Evolutionary conservation across 2,888 invertebrate genomes (phyloP).

Genomic region (Stenodera caucasica): DNA sequence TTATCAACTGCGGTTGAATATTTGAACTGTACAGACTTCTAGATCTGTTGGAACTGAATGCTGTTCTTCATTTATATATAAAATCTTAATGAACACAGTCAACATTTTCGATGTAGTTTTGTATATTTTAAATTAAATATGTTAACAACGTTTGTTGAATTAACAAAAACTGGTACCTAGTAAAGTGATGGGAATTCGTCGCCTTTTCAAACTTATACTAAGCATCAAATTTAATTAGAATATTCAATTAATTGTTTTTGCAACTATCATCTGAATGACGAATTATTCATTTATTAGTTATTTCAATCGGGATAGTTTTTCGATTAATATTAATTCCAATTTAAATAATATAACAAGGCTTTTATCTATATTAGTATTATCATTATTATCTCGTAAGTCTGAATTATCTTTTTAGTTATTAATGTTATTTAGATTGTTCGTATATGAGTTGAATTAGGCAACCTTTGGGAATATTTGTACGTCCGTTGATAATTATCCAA

Average conservation of each 20-base stretch:
- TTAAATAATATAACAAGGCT: too few species aligned
- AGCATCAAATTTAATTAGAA: too few species aligned
- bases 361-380: too few species aligned
- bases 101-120: constrained; percentile 13
- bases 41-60: constrained; percentile 24
- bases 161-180: too few species aligned
- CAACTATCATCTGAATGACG: too few species aligned
- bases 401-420: neutral
- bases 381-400: too few species aligned
- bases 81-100: constrained; percentile 29
- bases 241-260: too few species aligned
- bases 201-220: too few species aligned
- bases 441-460: neutral
- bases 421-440: neutral
- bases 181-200: neutral
- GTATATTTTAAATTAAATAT: neutral
- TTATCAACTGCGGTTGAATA: constrained; percentile 29
- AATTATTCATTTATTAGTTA: too few species aligned
- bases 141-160: neutral
- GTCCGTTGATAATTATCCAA: neutral
- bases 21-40: constrained; percentile 26
- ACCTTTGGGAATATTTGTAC: neutral
- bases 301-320: too few species aligned
- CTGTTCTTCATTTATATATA: too few species aligned
- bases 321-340: too few species aligned